phyloP scores from a whole-genome alignment of 2,113 vertebrate genomes.

The Onychostoma macrolepis region DNA sequence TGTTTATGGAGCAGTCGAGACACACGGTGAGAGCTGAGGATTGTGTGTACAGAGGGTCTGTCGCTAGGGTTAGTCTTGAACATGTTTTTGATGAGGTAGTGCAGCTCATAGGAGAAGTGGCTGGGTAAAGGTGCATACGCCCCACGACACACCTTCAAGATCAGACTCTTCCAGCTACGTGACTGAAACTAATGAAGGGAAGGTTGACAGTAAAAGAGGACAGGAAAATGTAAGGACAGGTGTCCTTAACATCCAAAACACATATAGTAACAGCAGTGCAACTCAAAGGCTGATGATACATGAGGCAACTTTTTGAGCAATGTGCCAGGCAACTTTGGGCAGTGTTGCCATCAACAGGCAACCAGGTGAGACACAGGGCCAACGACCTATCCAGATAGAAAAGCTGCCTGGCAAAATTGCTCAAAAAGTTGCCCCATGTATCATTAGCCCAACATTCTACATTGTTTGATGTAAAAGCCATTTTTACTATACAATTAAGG shows the following conservation, averaged over 20 bases:
- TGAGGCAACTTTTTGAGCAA: too few species aligned
- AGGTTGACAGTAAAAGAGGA: slow-evolving; percentile 4
- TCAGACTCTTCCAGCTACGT: slow-evolving; percentile 90
- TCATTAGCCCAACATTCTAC: not conserved
- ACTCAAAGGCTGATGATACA: too few species aligned
- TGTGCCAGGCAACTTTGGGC: too few species aligned
- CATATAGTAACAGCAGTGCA: not conserved
- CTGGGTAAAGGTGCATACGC: slow-evolving; percentile 82
- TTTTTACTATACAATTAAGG: not conserved
- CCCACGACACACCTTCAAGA: slow-evolving; percentile 91
- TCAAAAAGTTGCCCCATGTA: too few species aligned
- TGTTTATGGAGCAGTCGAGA: slow-evolving; percentile 72
- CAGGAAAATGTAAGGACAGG: not conserved
- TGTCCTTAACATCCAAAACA: not conserved
- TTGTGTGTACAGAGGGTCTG: slow-evolving; percentile 86
- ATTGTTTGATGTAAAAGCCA: not conserved
- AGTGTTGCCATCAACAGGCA: too few species aligned
- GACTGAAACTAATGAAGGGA: slow-evolving; percentile 85
- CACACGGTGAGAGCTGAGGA: slow-evolving; percentile 81
- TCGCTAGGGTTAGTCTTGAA: slow-evolving; percentile 88
- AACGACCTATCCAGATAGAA: too few species aligned
- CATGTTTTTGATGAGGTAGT: slow-evolving; percentile 87
- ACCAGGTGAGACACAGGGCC: too few species aligned
- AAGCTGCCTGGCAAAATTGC: too few species aligned
- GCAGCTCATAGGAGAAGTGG: slow-evolving; percentile 87